Base-by-base conservation (phyloP, 2,888 invertebrate species). In the Eupithecia inturbata region DNA sequence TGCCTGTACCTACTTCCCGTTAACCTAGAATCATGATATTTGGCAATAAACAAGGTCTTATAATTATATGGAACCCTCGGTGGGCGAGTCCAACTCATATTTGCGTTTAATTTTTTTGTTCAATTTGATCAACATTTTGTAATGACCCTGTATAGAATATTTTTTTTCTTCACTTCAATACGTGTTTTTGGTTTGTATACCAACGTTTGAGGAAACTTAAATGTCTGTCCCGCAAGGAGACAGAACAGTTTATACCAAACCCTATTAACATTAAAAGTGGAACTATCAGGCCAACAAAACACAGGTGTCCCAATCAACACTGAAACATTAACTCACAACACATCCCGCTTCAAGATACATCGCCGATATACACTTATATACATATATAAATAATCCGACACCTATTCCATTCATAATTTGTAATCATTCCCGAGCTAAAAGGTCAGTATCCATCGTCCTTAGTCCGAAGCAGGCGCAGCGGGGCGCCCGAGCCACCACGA, bases 401-500 rank as follows among this genome's bases (percentile, higher is more conserved):
- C 76, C 76, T 76, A 76, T 75, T 72, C 49, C 69, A 77, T 79
- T 75, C 53, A 77, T 83, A 83, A 83, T 84, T 84, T 82, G 76
- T 84, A 82, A 82, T 82, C 78, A 79, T 81, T 78, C 70, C 78
- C 79, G 78, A 73, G 76, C 72, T 72, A 72, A 76, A 82, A 81
- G 82, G 85, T 83, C 81, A 83, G 85, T 82, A 75, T 82, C 76
- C 76, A 26, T 12, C 70, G 78, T 71, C 78, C 84, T 80, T 83
- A 85, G 85, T 82, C 82, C 57, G 57, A 57, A 5, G 26, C 57
- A 26, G 22, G 82, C 92, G 74, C 93, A 89, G 93, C 92, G 88
- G 93, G 93, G 87, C 78, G 83, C 82, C 88, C 75, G 76, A 85
- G 85, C 89, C 90, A 89, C 89, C 89, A 87, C 89, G 85, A 82